Evolutionary conservation across 2,888 invertebrate species (phyloP).

Genomic region (Microctonus aethiopoides): DNA sequence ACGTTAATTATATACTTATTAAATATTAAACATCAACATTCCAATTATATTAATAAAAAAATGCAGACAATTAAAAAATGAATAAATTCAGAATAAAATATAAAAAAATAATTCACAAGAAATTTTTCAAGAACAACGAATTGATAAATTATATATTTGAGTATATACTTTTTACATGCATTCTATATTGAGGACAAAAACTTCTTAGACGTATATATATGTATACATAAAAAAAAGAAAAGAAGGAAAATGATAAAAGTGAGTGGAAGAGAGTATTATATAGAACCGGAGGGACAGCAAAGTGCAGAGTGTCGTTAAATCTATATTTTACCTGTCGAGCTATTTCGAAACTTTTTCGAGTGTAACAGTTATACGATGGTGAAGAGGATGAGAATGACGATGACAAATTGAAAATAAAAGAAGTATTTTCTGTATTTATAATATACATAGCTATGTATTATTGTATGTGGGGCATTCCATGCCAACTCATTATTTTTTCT

Average conservation of each 20-base stretch:
- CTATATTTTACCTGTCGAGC: slow-evolving; percentile 18
- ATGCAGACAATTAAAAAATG: no score
- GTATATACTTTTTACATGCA: not conserved
- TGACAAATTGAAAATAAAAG: not conserved
- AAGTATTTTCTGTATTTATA: not conserved
- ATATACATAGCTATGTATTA: not conserved
- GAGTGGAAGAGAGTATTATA: not conserved
- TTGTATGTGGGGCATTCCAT: no score
- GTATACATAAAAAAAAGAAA: not conserved
- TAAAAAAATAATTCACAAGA: no score
- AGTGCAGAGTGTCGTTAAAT: slow-evolving; percentile 20
- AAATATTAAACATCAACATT: no score
- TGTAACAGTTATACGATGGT: not conserved
- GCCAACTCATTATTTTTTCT: no score
- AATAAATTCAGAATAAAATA: no score
- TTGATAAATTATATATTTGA: not conserved
- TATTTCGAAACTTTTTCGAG: slow-evolving; percentile 9
- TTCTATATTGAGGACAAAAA: not conserved
- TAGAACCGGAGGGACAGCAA: slow-evolving; percentile 10
- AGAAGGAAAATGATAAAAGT: not conserved
- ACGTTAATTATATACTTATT: no score
- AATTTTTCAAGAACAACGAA: not conserved
- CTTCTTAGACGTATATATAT: not conserved
- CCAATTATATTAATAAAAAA: no score
- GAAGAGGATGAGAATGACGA: not conserved